Conservation (phyloP, 2,888 invertebrate species). For the Drosophila infuscata region DNA sequence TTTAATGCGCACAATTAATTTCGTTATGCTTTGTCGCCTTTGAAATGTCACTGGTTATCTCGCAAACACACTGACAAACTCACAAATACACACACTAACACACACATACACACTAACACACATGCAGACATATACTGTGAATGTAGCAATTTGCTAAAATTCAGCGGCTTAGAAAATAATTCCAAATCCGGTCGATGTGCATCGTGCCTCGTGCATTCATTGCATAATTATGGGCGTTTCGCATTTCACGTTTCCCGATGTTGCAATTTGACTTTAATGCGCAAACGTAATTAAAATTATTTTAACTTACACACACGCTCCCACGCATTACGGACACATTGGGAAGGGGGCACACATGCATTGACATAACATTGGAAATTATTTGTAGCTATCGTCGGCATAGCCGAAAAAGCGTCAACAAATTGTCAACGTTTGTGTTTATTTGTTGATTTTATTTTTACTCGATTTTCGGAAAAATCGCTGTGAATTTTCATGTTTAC, state of each 20-base stretch:
- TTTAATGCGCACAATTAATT: conserved; percentile 80
- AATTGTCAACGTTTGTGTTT: conserved; percentile 70
- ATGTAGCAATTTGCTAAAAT: conserved; percentile 69
- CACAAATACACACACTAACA: conserved; percentile 5
- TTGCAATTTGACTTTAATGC: conserved; percentile 60
- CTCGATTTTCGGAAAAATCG: conserved; percentile 22
- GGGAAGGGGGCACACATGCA: conserved; percentile 14
- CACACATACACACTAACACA: conserved; percentile 13
- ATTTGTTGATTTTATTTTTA: conserved; percentile 65
- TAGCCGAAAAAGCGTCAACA: conserved; percentile 65
- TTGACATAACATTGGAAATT: conserved; percentile 68
- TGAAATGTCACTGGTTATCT: conserved; percentile 52
- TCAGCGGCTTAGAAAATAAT: conserved; percentile 63
- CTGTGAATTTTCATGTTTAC: conserved; percentile 51
- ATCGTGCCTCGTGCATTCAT: conserved; percentile 48
- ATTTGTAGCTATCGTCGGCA: conserved; percentile 62
- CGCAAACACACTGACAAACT: conserved; percentile 11
- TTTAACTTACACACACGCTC: conserved; percentile 64
- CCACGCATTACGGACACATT: background rate
- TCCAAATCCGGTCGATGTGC: conserved; percentile 40
- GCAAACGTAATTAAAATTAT: conserved; percentile 78
- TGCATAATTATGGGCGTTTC: conserved; percentile 71
- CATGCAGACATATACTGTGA: conserved; percentile 1
- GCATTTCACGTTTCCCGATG: conserved; percentile 33
- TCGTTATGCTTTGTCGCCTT: conserved; percentile 77